Base-by-base conservation (phyloP, 2,888 invertebrate species). In the Drepana falcataria region DNA sequence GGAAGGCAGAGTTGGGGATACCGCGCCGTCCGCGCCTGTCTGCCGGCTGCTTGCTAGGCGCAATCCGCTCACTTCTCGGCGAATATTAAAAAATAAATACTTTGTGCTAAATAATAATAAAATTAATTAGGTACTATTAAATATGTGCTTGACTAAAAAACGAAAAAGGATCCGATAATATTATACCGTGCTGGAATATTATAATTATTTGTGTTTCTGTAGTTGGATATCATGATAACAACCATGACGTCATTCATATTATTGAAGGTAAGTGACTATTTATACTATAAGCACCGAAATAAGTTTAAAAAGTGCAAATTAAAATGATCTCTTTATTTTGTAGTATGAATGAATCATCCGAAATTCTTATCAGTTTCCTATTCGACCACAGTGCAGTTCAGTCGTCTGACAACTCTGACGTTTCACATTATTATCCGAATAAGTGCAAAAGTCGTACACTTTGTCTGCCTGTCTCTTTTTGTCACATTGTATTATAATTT, bases 1-100 rank as follows among this genome's bases (percentile, higher is more conserved):
- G 86, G 87, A 87, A 89, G 89, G 90, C 91, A 91, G 89, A 90
- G 90, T 89, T 81, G 91, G 91, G 91, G 91, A 91, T 91, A 91
- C 91, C 91, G 91, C 44, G 44, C 44, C 44, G 44, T 44, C 44
- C 44, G 44, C 90, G 89, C 89, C 85, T 89, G 90, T 87, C 89
- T 88, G 88, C 87, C 89, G 90, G 90, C 80, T 81, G 87, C 82
- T 83, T 77, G 81, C 80, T 85, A 84, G 83, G 81, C 85, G 80
- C 83, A 82, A 82, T 83, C 83, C 81, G 85, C 73, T 84, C 79
- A 71, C 81, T 71, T 79, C 59, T 64, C 73, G 77, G 70, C 66
- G 73, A 68, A 76, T 78, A 75, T 78, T 70, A 75, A 63, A 59
- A 72, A 76, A 70, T 73, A 72, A 76, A 71, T 73, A 75, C 60